phyloP scores from a whole-genome alignment of 2,888 invertebrate species.

The Meteorus cinctellus region DNA sequence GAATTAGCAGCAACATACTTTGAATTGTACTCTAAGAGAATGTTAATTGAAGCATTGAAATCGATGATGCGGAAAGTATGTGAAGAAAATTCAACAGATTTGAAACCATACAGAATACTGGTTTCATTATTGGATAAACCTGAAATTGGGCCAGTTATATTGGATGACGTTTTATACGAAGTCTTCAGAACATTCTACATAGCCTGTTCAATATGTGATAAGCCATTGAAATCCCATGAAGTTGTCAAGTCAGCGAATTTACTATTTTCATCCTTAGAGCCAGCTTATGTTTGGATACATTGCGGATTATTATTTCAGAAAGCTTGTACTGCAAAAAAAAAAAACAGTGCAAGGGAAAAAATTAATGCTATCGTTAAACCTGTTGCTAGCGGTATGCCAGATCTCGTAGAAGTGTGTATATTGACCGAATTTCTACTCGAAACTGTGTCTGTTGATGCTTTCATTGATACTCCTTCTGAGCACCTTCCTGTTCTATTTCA shows the following conservation, averaged over 20 bases:
- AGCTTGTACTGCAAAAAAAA: slow-evolving; percentile 72
- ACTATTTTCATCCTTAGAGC: slow-evolving; percentile 87
- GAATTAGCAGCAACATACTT: slow-evolving; percentile 77
- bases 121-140: slow-evolving; percentile 90
- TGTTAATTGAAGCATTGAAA: slow-evolving; percentile 80
- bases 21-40: slow-evolving; percentile 80
- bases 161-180: slow-evolving; percentile 85
- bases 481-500: slow-evolving; percentile 85
- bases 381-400: slow-evolving; percentile 80
- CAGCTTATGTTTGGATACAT: slow-evolving; percentile 90
- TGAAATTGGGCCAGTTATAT: slow-evolving; percentile 86
- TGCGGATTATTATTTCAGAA: slow-evolving; percentile 80
- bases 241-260: slow-evolving; percentile 89
- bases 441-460: slow-evolving; percentile 84
- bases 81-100: slow-evolving; percentile 78
- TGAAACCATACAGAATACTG: slow-evolving; percentile 85
- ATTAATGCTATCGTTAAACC: slow-evolving; percentile 70
- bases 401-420: slow-evolving; percentile 81
- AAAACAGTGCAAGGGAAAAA: slow-evolving; percentile 50
- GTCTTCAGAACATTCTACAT: slow-evolving; percentile 78
- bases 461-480: slow-evolving; percentile 84
- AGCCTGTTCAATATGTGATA: slow-evolving; percentile 62
- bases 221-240: slow-evolving; percentile 77
- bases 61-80: slow-evolving; percentile 77
- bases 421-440: slow-evolving; percentile 85